Percentiles rank a stretch among this genome's conserved stretches.
These are phyloP conservation scores for Limnodromus scolopaceus DNA, from an alignment of 2,797 vertebrate genomes.

Conservation along the genomic window DNA sequence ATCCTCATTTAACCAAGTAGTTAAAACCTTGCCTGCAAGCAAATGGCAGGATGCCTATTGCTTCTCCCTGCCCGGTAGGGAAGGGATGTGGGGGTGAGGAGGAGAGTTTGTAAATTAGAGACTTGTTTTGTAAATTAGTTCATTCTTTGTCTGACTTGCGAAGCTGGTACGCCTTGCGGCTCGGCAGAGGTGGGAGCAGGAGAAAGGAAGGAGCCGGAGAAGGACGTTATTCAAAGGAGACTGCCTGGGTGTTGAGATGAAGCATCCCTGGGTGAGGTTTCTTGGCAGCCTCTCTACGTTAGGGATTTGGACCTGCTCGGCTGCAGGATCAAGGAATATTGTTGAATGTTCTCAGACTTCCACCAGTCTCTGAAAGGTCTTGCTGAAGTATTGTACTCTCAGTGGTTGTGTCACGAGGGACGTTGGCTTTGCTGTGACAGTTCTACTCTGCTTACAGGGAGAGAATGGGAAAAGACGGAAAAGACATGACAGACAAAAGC, in stretches of 20 bases:
- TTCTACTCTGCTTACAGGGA: not conserved
- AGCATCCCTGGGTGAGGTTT: not conserved
- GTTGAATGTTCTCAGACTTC: not conserved
- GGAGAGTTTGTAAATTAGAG: not conserved
- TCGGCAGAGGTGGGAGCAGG: not conserved
- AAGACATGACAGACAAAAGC: not conserved
- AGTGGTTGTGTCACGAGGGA: not conserved
- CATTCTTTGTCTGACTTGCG: not conserved
- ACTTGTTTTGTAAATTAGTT: not conserved
- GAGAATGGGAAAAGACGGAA: too few relatives aligned
- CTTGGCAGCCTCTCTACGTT: not conserved
- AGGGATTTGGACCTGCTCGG: not conserved
- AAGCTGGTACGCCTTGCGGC: not conserved
- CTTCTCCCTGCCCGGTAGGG: not conserved
- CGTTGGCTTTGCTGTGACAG: not conserved
- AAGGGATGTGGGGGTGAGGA: not conserved
- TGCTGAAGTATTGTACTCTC: rapidly evolving
- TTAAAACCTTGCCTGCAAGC: not conserved
- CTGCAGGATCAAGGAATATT: not conserved
- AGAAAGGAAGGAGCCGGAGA: not conserved
- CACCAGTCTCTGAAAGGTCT: not conserved
- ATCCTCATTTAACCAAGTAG: not conserved
- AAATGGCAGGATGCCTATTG: not conserved
- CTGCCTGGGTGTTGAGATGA: not conserved
- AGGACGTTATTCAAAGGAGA: rapidly evolving